Evolutionary conservation across 2,888 invertebrate genomes (phyloP), one percentile per base, ranked within the genome.

Genomic region (Empis stercorea): DNA sequence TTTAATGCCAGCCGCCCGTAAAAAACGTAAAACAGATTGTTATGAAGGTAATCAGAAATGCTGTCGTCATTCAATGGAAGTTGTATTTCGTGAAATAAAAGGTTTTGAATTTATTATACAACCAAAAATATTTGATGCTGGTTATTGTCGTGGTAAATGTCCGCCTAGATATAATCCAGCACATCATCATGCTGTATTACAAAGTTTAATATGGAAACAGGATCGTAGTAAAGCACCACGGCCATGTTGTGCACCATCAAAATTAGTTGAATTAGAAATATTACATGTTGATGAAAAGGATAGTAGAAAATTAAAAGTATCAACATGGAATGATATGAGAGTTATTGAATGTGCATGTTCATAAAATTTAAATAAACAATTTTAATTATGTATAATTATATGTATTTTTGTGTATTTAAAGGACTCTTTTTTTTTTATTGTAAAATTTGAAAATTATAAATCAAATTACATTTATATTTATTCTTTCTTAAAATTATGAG

Each of bases 271-370:
- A 48, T 65, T 84, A 46, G 76, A 81, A 59, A 76, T 84, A 48
- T 65, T 83, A 30, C 76, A 81, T 58, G 73, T 79, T 38, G 79
- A 80, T 59, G 79, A 79, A 55, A 72, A 76, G 51, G 74, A 80
- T 55, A 70, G 71, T 23, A 73, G 72, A 32, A 77, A 76, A 59
- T 65, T 83, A 41, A 76, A 78, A 58, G 75, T 81, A 39, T 77
- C 80, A 45, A 76, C 74, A 46, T 81, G 81, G 81, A 76, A 77
- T 56, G 78, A 83, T 57, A 82, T 82, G 76, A 73, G 75, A 57
- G 81, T 83, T 39, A 64, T 78, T 46, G 81, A 83, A 63, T 84
- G 84, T 64, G 81, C 81, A 49, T 84, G 84, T 65, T 78, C 80
- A 56, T 82, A 74, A 32, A 34, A 27, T 27, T 20, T 20, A 20